phyloP scores from a whole-genome alignment of 2,888 invertebrate species.

The Conistra vaccinii region DNA sequence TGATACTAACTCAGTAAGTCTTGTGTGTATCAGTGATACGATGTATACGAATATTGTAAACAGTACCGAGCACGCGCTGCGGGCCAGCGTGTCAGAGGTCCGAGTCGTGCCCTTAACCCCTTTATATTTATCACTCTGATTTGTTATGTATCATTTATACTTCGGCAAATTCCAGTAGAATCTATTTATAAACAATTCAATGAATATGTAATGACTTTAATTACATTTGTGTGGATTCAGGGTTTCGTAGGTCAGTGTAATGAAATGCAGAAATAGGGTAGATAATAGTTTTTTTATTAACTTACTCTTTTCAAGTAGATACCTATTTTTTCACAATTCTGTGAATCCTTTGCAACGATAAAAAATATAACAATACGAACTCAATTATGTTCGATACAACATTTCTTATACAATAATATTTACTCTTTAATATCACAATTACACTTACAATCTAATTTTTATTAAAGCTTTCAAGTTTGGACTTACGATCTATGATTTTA shows the following conservation, averaged over 20 bases:
- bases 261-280: constrained; percentile 86
- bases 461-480: constrained; percentile 89
- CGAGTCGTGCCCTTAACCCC: constrained; percentile 82
- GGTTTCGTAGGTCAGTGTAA: constrained; percentile 67
- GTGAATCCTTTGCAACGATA: constrained; percentile 89
- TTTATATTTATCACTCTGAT: constrained; percentile 77
- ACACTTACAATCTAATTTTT: constrained; percentile 87
- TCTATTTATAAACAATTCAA: constrained; percentile 60
- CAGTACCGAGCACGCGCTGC: constrained; percentile 82
- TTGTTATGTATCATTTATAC: constrained; percentile 71
- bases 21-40: constrained; percentile 38
- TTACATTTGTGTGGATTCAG: constrained; percentile 30
- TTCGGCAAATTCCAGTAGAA: constrained; percentile 60
- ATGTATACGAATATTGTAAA: constrained; percentile 72
- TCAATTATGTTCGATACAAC: constrained; percentile 85
- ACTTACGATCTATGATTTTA: constrained; percentile 86
- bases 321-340: constrained; percentile 77
- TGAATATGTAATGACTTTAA: constrained; percentile 34
- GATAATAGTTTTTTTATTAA: constrained; percentile 84
- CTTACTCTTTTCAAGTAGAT: constrained; percentile 83
- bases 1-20: neutral
- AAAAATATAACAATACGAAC: constrained; percentile 89
- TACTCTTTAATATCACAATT: constrained; percentile 90
- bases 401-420: constrained; percentile 89
- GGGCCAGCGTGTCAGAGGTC: constrained; percentile 75